Base-by-base conservation (phyloP, 2,888 invertebrate species). In the Epirrhoe alternata region DNA sequence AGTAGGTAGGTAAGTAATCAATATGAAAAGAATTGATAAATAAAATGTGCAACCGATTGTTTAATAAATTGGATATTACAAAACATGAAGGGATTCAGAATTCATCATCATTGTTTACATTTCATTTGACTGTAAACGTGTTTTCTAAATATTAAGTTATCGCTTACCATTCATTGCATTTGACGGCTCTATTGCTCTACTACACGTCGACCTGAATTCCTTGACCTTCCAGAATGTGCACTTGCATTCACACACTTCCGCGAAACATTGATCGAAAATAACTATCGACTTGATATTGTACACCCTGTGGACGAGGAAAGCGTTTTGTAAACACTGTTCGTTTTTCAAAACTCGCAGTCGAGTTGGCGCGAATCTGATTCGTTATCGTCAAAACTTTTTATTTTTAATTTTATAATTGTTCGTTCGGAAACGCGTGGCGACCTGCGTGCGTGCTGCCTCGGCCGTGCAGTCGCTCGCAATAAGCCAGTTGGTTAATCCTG, bases 381-480 rank as follows among this genome's bases (percentile, higher is more conserved):
- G 77, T 76, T 77, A 78, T 78, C 76, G 79, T 74, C 71, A 72
- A 56, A 53, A 57, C 57, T 68, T 66, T 73, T 69, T 62, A 57
- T 68, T 63, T 66, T 70, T 61, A 58, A 64, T 66, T 67, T 70
- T 66, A 61, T 62, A 68, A 64, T 66, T 55, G 54, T 53, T 54
- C 57, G 78, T 75, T 77, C 58, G 68, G 73, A 71, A 65, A 69
- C 68, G 77, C 74, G 72, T 69, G 70, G 74, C 79, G 78, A 62
- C 71, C 72, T 76, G 73, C 78, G 77, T 83, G 81, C 88, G 88
- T 88, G 89, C 80, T 81, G 74, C 78, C 86, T 80, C 85, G 80
- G 62, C 88, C 85, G 79, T 85, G 86, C 84, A 82, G 76, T 80
- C 81, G 79, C 80, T 83, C 82, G 82, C 77, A 88, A 86, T 89